A percentile compares a stretch with the other conserved stretches of the same genome.
Evolutionary conservation across 2,113 vertebrate genomes (phyloP).

Genomic region (Thymallus thymallus): DNA sequence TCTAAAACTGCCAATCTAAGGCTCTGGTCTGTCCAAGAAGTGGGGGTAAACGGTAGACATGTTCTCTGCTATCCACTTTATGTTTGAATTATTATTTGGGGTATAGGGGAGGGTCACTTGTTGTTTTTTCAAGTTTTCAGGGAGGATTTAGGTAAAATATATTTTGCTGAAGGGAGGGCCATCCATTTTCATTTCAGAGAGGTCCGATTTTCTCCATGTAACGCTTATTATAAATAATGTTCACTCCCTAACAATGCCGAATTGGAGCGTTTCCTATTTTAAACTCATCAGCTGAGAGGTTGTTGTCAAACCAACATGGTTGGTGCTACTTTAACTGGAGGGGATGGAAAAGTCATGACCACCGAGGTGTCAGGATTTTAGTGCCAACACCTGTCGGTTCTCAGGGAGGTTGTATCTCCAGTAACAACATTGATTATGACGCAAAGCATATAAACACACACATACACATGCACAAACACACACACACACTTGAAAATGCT

Average conservation of each 20-base stretch:
- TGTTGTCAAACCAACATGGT: constrained; percentile 40
- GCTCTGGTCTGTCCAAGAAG: too few species aligned
- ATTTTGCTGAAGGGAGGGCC: too few species aligned
- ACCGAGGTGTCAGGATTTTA: constrained; percentile 58
- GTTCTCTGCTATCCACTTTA: too few species aligned
- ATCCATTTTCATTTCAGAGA: too few species aligned
- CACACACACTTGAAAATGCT: constrained; percentile 44
- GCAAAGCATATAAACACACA: constrained; percentile 36
- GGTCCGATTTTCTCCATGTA: too few species aligned
- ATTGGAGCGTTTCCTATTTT: constrained; percentile 3
- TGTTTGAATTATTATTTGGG: too few species aligned
- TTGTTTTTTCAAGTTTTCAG: too few species aligned
- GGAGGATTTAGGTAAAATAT: too few species aligned
- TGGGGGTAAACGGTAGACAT: too few species aligned
- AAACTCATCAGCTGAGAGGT: constrained; percentile 28
- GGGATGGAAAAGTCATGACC: constrained; percentile 51
- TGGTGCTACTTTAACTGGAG: constrained; percentile 44
- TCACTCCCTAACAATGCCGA: not conserved
- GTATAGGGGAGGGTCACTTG: too few species aligned
- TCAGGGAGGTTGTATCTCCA: constrained; percentile 44
- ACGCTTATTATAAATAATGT: too few species aligned
- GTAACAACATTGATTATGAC: constrained; percentile 52
- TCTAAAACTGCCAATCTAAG: too few species aligned
- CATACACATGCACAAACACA: constrained; percentile 2
- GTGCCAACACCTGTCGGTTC: constrained; percentile 68